A percentile compares a stretch with the other conserved stretches of the same genome.
Evolutionary conservation across 2,797 vertebrate genomes (phyloP).

Genomic region (Eospalax fontanierii): DNA sequence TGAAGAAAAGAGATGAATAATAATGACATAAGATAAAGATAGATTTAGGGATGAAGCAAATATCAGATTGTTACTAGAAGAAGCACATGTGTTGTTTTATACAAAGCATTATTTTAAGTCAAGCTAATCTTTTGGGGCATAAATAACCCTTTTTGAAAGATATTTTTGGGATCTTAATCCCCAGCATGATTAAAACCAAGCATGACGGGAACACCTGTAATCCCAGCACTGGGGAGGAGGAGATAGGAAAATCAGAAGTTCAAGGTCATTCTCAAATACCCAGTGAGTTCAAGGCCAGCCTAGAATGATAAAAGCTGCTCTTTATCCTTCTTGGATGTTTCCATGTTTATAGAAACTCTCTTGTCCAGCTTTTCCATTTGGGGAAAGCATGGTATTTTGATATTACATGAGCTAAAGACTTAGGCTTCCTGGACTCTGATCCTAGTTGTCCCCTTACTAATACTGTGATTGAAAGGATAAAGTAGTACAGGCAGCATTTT

Average conservation of each 20-base stretch:
- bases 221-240: neutral
- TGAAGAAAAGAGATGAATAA: constrained; percentile 62
- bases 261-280: neutral
- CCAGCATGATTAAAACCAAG: neutral
- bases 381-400: neutral
- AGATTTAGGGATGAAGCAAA: constrained; percentile 52
- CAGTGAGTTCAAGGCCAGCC: neutral
- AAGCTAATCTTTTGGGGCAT: constrained; percentile 34
- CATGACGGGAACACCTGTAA: neutral
- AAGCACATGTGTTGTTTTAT: constrained; percentile 5
- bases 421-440: neutral
- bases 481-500: constrained; percentile 27
- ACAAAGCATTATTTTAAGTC: constrained; percentile 61
- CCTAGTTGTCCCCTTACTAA: neutral
- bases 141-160: constrained; percentile 55
- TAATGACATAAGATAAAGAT: constrained; percentile 57
- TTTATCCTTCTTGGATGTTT: constrained; percentile 47
- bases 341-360: neutral
- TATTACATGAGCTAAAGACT: neutral
- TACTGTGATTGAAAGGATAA: constrained; percentile 58
- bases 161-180: neutral
- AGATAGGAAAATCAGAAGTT: neutral
- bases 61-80: constrained; percentile 34
- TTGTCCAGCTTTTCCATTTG: constrained; percentile 14
- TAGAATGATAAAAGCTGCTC: neutral